A percentile compares a stretch with the other conserved stretches of the same genome.
These are phyloP conservation scores for Chromoteleia sp. DNA, from an alignment of 2,888 invertebrate species.

Conservation along the genomic window DNA sequence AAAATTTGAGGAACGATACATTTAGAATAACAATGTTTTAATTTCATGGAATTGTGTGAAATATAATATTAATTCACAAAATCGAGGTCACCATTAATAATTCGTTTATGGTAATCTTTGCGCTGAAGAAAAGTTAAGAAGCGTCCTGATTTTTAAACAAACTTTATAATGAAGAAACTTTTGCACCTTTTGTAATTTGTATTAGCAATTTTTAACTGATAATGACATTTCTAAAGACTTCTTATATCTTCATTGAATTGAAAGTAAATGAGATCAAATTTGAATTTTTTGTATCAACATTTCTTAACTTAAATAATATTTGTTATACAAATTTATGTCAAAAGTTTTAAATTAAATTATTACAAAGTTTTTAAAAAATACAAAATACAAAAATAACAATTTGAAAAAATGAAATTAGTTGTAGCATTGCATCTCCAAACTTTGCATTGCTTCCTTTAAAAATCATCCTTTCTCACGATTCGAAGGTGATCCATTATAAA, in stretches of 20 bases:
- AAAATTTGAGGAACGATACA: neutral
- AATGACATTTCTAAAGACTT: neutral
- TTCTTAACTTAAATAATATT: neutral
- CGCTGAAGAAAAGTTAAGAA: slow-evolving; percentile 8
- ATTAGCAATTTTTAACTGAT: slow-evolving; percentile 3
- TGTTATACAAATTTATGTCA: neutral
- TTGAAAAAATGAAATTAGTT: neutral
- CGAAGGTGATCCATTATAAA: slow-evolving; percentile 34
- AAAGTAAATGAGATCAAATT: slow-evolving; percentile 3
- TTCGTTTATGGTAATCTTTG: slow-evolving; percentile 2
- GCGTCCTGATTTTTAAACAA: slow-evolving; percentile 6
- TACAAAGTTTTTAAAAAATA: no score
- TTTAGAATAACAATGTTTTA: slow-evolving; percentile 5
- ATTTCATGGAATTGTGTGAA: neutral
- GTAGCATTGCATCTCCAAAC: neutral
- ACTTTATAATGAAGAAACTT: slow-evolving; percentile 12
- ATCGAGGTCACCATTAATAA: slow-evolving; percentile 8
- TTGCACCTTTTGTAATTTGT: slow-evolving; percentile 1
- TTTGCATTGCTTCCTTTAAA: slow-evolving; percentile 20
- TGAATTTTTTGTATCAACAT: neutral
- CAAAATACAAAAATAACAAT: no score
- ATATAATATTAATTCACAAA: slow-evolving; percentile 8
- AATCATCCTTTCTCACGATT: slow-evolving; percentile 17
- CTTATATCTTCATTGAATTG: neutral
- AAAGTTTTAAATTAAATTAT: neutral